Evolutionary conservation across 2,113 vertebrate species (phyloP).

Genomic region (Panthera tigris): DNA sequence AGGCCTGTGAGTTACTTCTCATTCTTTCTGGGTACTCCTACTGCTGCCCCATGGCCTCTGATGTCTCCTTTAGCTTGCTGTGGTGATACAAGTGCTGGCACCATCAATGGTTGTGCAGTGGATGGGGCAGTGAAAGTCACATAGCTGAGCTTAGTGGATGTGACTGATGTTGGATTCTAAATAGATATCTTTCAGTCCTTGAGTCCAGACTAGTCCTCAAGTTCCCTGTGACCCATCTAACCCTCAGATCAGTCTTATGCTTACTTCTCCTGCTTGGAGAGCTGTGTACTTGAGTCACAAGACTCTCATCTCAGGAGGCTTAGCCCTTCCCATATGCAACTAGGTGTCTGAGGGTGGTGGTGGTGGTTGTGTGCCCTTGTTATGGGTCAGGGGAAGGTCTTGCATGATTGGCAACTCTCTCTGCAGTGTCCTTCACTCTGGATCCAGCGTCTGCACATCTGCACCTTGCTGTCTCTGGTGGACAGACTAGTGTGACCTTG

Average conservation of each 20-base stretch:
- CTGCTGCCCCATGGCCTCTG: neutral
- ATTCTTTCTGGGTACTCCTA: neutral
- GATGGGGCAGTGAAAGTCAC: neutral
- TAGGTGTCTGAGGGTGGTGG: neutral
- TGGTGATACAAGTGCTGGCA: neutral
- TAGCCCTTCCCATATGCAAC: neutral
- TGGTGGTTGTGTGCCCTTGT: neutral
- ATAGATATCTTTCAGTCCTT: neutral
- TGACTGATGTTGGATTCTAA: neutral
- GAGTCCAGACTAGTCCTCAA: neutral
- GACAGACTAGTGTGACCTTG: neutral
- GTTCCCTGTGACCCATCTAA: neutral
- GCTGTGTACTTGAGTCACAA: neutral
- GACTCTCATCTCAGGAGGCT: neutral
- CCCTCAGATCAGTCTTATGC: neutral
- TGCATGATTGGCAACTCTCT: neutral
- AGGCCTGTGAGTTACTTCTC: constrained; percentile 20
- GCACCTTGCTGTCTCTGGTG: neutral
- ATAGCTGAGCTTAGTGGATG: neutral
- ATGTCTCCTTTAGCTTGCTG: neutral
- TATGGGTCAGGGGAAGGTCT: neutral
- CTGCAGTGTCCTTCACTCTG: neutral
- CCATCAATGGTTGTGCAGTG: neutral
- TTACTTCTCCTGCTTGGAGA: neutral
- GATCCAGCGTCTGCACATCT: neutral